These are phyloP conservation scores for Ceuthmochares aereus DNA, from an alignment of 2,113 vertebrate species.

Conservation along the genomic window DNA sequence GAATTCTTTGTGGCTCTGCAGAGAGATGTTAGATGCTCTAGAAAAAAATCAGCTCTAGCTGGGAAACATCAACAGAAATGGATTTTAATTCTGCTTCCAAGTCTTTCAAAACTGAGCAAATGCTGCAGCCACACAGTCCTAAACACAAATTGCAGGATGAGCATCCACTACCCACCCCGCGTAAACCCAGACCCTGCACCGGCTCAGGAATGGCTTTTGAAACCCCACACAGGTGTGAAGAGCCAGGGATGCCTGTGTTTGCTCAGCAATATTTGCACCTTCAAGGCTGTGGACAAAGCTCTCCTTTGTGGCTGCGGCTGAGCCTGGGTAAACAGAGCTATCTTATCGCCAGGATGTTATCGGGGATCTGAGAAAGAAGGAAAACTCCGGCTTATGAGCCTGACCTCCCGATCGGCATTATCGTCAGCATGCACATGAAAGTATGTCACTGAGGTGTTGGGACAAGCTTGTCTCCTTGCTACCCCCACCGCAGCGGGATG, in stretches of 20 bases:
- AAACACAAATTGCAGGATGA: fast-evolving
- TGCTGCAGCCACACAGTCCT: background rate
- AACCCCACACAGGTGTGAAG: conserved; percentile 17
- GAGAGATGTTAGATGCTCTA: background rate
- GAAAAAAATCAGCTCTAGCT: background rate
- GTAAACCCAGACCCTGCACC: fast-evolving
- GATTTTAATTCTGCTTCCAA: background rate
- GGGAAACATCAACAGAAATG: background rate
- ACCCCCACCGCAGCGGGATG: fast-evolving
- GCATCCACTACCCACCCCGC: background rate
- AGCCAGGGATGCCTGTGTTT: background rate
- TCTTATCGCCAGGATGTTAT: background rate
- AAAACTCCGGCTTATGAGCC: background rate
- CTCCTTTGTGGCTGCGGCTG: background rate
- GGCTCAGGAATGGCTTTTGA: background rate
- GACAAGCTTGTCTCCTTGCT: background rate
- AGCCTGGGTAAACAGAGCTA: conserved; percentile 12
- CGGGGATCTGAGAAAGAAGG: background rate
- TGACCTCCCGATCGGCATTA: background rate
- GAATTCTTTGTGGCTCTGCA: background rate
- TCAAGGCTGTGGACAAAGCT: background rate
- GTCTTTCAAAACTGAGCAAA: background rate
- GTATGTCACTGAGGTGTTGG: background rate
- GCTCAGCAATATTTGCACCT: background rate
- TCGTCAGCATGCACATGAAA: background rate